Evolutionary conservation across 2,888 invertebrate genomes (phyloP), one percentile per base, ranked within the genome.

Genomic region (Tipula unca): DNA sequence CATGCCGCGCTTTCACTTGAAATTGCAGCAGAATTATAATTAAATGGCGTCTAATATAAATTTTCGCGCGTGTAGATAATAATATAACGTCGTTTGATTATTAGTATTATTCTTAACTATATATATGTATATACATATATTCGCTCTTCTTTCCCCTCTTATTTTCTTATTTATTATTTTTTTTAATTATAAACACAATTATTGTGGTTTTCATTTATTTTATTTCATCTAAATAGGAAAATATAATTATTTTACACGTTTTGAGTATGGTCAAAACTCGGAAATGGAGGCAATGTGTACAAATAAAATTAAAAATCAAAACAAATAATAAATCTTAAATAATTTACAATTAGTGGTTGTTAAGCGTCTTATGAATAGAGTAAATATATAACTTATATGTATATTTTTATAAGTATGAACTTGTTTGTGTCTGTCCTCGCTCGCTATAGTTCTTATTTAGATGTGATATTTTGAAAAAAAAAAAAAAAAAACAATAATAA

Each of bases 1-100:
- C 69, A 69, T 69, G 69, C 69, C 69, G 69, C 69, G 69, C 69
- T 69, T 69, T 69, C 69, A 69, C 69, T 69, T 69, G 69, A 69
- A 69, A 69, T 69, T 69, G 69, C 25, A 69, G 69, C 69, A 69
- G 25, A 69, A 69, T 69, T 69, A 10, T 69, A 69, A 69, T 69
- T 20, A 13, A 69, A 69, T 69, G 69, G 69, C 69, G 69, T 69
- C 69, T 69, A 69, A 69, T 25, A 25, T 69, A 69, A 69, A 69
- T 69, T 25, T 69, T 25, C 69, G 69, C 69, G 69, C 69, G 69
- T 69, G 69, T 69, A 69, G 69, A 69, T 69, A 69, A 69, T 69
- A 69, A 69, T 69, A 25, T 4, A 69, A 69, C 69, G 69, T 69
- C 69, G 69, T 69, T 20, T 69, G 69, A 69, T 69, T 69, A 69